phyloP scores from a whole-genome alignment of 2,113 vertebrate species.

The Diphyllodes magnificus region DNA sequence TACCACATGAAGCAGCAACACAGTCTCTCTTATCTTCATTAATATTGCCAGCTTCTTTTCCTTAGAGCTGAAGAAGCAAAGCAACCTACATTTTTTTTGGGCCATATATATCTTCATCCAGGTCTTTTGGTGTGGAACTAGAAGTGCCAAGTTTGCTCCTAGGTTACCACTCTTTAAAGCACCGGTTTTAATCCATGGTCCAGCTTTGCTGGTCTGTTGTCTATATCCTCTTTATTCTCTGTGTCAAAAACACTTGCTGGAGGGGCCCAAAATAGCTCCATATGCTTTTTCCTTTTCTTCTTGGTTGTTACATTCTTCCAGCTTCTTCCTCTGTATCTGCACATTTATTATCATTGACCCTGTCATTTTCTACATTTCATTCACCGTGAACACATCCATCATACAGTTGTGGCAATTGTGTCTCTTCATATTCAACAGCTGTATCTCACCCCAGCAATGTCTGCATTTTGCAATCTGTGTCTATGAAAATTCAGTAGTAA shows the following conservation, averaged over 20 bases:
- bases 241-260: not conserved
- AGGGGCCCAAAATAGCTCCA: not conserved
- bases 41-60: not conserved
- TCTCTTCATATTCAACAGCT: not conserved
- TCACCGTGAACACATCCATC: not conserved
- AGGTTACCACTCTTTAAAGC: not conserved
- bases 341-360: not conserved
- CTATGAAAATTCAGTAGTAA: not conserved
- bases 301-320: not conserved
- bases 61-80: not conserved
- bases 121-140: not conserved
- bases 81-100: not conserved
- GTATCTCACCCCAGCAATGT: not conserved
- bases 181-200: not conserved
- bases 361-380: not conserved
- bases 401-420: not conserved
- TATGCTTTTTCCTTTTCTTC: not conserved
- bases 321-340: not conserved
- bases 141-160: not conserved
- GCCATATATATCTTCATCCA: not conserved
- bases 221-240: not conserved
- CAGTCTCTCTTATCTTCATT: not conserved
- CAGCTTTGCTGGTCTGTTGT: not conserved
- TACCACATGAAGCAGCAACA: not conserved
- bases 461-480: not conserved